Evolutionary conservation across 2,797 vertebrate species (phyloP), one percentile per base, ranked within the genome.

Genomic region (Nannoperca obscura): DNA sequence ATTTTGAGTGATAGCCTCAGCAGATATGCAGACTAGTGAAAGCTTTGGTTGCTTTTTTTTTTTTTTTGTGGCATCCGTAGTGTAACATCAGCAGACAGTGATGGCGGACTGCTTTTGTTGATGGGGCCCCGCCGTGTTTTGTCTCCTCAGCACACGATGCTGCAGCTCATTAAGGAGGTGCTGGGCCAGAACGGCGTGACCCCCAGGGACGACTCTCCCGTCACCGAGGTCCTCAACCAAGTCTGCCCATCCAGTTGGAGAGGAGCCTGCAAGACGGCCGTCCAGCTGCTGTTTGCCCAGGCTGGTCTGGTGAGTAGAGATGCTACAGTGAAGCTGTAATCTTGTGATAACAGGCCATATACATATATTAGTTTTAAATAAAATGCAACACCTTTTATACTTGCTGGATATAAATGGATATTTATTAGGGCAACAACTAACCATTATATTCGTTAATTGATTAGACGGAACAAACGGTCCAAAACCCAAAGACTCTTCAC

Each of bases 201-300:
- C 0, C 91, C 96, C 34, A 92, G 96, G 32, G 97, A 99, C 0
- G 97, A 99, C 79, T 96, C 96, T 34, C 97, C 96, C 0, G 97
- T 99, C 86, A 99, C 97, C 0, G 98, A 99, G 91, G 96, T 99
- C 36, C 96, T 99, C 85, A 99, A 98, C 91, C 97, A 99, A 90
- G 98, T 99, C 84, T 99, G 98, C 87, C 98, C 98, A 36, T 99
- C 98, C 82, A 98, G 96, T 2, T 99, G 98, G 98, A 96, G 98
- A 89, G 97, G 97, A 63, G 97, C 98, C 83, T 99, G 98, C 93
- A 99, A 99, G 93, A 99, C 98, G 2, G 98, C 98, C 5, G 98
- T 99, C 74, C 98, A 99, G 92, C 93, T 99, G 73, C 92, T 99
- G 15, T 99, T 99, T 82, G 98, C 97, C 78, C 98, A 99, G 84